Conservation (phyloP, 2,888 invertebrate species). For the Volucella zonaria region DNA sequence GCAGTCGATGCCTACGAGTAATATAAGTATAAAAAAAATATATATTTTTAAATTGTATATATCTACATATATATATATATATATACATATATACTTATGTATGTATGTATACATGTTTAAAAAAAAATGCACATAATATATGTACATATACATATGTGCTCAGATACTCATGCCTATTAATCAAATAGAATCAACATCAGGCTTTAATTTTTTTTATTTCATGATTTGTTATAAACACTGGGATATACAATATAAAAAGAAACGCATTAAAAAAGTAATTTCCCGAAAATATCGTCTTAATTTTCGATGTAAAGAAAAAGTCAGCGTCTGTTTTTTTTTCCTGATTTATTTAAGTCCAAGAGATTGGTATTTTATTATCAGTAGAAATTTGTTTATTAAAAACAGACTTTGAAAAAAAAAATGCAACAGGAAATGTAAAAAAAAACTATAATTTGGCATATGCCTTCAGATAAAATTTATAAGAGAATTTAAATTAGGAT, state of each 20-base stretch:
- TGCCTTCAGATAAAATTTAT: background rate
- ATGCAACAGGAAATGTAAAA: slow-evolving; percentile 27
- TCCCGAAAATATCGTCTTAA: slow-evolving; percentile 34
- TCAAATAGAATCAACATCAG: slow-evolving; percentile 36
- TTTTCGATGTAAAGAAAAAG: slow-evolving; percentile 6
- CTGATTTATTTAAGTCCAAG: slow-evolving; percentile 14
- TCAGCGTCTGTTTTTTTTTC: background rate
- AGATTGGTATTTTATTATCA: background rate
- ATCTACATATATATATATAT: slow-evolving; percentile 16
- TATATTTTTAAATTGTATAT: slow-evolving; percentile 21
- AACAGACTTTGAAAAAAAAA: background rate
- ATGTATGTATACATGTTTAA: too few species aligned
- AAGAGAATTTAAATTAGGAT: slow-evolving; percentile 16
- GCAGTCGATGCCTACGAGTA: slow-evolving; percentile 19
- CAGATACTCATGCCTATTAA: slow-evolving; percentile 21
- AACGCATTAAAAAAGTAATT: slow-evolving; percentile 23
- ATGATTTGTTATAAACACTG: slow-evolving; percentile 35
- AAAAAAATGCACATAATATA: too few species aligned
- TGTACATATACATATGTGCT: too few species aligned
- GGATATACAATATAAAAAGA: slow-evolving; percentile 7
- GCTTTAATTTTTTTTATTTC: slow-evolving; percentile 24
- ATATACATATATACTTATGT: too few species aligned
- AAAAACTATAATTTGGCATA: slow-evolving; percentile 12
- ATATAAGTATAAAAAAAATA: slow-evolving; percentile 37
- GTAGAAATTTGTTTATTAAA: background rate